Conservation (phyloP, 2,113 vertebrate species). For the Orthonyx spaldingii region DNA sequence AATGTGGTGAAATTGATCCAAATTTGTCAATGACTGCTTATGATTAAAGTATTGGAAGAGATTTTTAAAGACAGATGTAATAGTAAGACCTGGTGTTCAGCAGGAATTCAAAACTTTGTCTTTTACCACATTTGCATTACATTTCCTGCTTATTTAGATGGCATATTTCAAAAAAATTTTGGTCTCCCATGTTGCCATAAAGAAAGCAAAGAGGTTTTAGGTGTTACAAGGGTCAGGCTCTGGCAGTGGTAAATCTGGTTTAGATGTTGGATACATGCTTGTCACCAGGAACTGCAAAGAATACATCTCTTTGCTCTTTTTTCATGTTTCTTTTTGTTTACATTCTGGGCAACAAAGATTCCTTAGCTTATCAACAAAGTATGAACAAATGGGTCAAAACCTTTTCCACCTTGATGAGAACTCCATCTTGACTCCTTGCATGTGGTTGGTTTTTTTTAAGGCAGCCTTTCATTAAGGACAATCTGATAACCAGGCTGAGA, state of each 20-base stretch:
- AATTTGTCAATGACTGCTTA: background rate
- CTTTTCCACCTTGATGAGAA: background rate
- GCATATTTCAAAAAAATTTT: background rate
- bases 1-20: background rate
- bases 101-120: background rate
- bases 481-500: background rate
- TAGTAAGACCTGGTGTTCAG: background rate
- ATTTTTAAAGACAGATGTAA: background rate
- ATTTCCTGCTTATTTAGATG: background rate
- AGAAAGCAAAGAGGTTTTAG: background rate
- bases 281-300: background rate
- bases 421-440: background rate
- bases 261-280: background rate
- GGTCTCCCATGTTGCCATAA: background rate
- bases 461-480: background rate
- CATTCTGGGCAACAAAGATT: background rate
- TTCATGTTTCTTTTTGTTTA: background rate
- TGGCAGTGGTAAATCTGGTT: background rate
- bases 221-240: background rate
- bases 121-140: background rate
- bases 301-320: background rate
- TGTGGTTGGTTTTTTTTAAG: too few relatives aligned
- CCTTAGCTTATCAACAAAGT: background rate
- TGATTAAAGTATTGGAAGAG: background rate
- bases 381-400: background rate